Evolutionary conservation across 37 sponge, comb jelly and placozoan genomes (phyloP).

Genomic region (Crambe crambe): DNA sequence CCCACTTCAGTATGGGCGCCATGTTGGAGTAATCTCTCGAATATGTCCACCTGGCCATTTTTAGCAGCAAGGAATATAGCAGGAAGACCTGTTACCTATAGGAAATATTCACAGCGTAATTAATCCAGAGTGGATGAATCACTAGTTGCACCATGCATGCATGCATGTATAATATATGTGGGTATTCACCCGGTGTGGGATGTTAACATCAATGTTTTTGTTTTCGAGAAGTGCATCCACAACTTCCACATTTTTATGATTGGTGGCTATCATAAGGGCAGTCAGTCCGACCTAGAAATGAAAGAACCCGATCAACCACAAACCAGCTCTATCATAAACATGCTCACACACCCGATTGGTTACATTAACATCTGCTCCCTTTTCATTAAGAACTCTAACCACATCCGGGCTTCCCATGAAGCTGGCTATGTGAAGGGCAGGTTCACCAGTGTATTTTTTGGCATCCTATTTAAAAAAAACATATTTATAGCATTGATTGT

Average conservation of each 20-base stretch:
- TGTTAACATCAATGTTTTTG: slow-evolving; percentile 14
- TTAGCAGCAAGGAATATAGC: slow-evolving; percentile 25
- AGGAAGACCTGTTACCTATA: slow-evolving; percentile 9
- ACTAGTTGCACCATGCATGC: no score
- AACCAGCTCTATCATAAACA: no score
- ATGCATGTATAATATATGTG: not conserved
- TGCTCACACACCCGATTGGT: no score
- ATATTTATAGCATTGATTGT: not conserved
- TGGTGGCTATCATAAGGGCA: slow-evolving; percentile 24
- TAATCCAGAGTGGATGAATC: not conserved
- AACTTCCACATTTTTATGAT: not conserved
- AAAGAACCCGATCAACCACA: not conserved
- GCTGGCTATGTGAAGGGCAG: slow-evolving; percentile 9
- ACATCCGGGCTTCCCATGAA: not conserved
- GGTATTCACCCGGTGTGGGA: slow-evolving; percentile 3
- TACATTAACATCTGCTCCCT: slow-evolving; percentile 17
- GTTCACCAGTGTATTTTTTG: not conserved
- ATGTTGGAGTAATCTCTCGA: not conserved
- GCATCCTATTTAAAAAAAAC: not conserved
- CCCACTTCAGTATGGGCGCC: slow-evolving; percentile 16
- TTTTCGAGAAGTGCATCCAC: slow-evolving; percentile 12
- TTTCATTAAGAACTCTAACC: not conserved
- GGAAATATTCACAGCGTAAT: not conserved
- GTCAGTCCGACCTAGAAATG: slow-evolving; percentile 8
- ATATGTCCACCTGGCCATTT: slow-evolving; percentile 12